Conservation (phyloP, 1,140 invertebrate genomes). For the Melitaea cinxia region DNA sequence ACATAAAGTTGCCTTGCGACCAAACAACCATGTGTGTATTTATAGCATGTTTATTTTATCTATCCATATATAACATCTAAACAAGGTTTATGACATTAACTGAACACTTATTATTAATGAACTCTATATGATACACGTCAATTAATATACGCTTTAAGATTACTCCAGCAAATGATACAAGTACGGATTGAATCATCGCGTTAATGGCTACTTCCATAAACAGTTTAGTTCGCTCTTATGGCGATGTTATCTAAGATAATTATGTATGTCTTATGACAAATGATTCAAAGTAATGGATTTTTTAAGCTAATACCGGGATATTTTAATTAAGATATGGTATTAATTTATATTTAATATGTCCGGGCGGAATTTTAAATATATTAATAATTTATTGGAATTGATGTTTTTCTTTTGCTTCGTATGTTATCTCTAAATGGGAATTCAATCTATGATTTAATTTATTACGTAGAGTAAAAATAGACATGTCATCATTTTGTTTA, state of each 20-base stretch:
- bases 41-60: too few species aligned
- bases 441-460: neutral
- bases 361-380: slow-evolving; percentile 6
- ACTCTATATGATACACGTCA: neutral
- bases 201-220: slow-evolving; percentile 26
- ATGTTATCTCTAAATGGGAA: neutral
- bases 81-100: neutral
- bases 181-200: slow-evolving; percentile 27
- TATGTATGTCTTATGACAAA: slow-evolving; percentile 32
- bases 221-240: slow-evolving; percentile 15
- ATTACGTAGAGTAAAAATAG: neutral
- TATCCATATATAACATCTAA: too few species aligned
- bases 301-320: slow-evolving; percentile 23
- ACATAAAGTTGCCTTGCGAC: too few species aligned
- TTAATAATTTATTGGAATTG: neutral
- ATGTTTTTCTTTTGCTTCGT: neutral
- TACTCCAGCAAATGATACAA: neutral
- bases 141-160: slow-evolving; percentile 5
- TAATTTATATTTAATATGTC: neutral
- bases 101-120: neutral
- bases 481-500: neutral
- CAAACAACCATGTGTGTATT: too few species aligned
- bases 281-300: slow-evolving; percentile 29
- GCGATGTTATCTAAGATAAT: slow-evolving; percentile 11
- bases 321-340: slow-evolving; percentile 29